Percentiles rank a stretch among this genome's conserved stretches.
These are phyloP conservation scores for Passer domesticus DNA, from an alignment of 2,113 vertebrate species.

Conservation along the genomic window DNA sequence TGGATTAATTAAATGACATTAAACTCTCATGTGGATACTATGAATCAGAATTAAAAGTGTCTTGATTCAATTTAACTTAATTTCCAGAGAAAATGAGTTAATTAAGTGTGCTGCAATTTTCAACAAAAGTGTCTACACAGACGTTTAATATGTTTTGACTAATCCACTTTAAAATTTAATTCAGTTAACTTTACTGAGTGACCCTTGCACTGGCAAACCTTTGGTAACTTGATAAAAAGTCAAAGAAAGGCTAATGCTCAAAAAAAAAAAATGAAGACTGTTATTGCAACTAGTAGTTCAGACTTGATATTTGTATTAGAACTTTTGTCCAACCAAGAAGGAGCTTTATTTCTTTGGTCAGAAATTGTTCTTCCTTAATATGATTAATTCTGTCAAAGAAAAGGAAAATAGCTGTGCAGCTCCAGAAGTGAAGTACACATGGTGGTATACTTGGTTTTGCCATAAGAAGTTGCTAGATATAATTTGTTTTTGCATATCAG, in stretches of 20 bases:
- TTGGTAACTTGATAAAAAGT: not conserved
- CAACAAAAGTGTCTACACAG: constrained; percentile 40
- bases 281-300: not conserved
- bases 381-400: not conserved
- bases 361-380: not conserved
- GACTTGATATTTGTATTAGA: not conserved
- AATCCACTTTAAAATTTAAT: constrained; percentile 58
- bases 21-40: constrained; percentile 50
- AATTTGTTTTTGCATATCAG: not conserved
- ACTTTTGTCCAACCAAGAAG: not conserved
- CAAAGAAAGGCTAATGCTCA: not conserved
- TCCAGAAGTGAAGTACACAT: not conserved
- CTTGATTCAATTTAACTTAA: constrained; percentile 65
- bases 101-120: constrained; percentile 48
- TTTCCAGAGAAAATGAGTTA: constrained; percentile 62
- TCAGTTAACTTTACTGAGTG: constrained; percentile 37
- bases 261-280: not conserved
- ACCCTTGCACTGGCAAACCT: constrained; percentile 3
- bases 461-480: not conserved
- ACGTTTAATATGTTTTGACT: constrained; percentile 43
- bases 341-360: not conserved
- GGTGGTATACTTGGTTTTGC: not conserved
- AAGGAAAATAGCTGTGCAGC: not conserved
- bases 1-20: constrained; percentile 61
- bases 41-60: constrained; percentile 61